phyloP scores from a whole-genome alignment of 2,888 invertebrate species.

The Drosophila kambysellisi region DNA sequence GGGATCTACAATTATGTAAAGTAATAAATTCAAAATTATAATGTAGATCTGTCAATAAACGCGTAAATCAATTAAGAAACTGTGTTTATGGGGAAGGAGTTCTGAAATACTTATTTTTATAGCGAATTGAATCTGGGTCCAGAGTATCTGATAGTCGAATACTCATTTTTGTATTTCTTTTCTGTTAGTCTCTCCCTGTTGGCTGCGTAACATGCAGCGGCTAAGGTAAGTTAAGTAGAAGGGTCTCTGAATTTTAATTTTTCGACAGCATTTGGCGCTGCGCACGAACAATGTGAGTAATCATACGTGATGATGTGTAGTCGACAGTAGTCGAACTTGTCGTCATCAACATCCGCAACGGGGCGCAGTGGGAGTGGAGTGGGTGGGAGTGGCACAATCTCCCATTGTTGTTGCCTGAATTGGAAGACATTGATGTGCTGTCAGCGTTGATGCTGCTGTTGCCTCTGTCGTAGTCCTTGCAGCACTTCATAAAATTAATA shows the following conservation, averaged over 20 bases:
- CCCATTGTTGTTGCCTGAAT: constrained; percentile 69
- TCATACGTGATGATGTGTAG: constrained; percentile 82
- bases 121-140: neutral
- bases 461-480: constrained; percentile 41
- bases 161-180: neutral
- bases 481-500: constrained; percentile 83
- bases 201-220: constrained; percentile 31
- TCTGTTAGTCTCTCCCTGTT: constrained; percentile 2
- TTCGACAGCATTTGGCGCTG: constrained; percentile 75
- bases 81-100: neutral
- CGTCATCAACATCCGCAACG: constrained; percentile 43
- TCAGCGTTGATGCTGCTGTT: constrained; percentile 33
- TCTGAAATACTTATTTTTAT: neutral
- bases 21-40: neutral
- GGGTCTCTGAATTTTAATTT: constrained; percentile 83
- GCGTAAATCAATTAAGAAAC: neutral
- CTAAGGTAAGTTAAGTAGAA: constrained; percentile 77
- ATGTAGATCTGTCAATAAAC: neutral
- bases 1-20: neutral
- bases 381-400: constrained; percentile 35
- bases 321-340: constrained; percentile 43
- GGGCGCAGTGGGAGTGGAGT: constrained; percentile 15
- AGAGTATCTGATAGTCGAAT: neutral
- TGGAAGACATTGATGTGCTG: constrained; percentile 73
- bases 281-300: constrained; percentile 83